Conservation (phyloP, 2,888 invertebrate species). For the Abrostola tripartita region DNA sequence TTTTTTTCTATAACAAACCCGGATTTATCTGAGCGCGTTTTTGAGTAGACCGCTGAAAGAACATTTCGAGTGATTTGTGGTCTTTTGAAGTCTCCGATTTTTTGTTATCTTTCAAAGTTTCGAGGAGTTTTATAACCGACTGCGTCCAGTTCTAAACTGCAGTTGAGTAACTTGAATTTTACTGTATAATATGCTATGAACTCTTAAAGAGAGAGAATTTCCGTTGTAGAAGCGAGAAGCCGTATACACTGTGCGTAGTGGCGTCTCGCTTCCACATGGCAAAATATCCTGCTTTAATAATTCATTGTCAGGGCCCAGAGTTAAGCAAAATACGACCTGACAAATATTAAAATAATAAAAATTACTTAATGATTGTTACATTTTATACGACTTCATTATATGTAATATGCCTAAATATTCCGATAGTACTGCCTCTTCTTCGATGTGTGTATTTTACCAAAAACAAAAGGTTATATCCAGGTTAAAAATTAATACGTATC, state of each 20-base stretch:
- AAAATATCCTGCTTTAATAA: too few relatives aligned
- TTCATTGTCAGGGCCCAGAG: too few relatives aligned
- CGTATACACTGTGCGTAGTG: too few relatives aligned
- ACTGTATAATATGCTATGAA: too few relatives aligned
- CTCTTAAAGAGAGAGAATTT: too few relatives aligned
- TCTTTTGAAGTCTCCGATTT: background rate
- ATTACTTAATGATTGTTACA: too few relatives aligned
- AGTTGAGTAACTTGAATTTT: too few relatives aligned
- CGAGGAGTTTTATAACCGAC: background rate
- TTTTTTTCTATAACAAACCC: slow-evolving; percentile 34
- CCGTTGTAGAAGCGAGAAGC: too few relatives aligned
- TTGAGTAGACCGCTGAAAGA: slow-evolving; percentile 23
- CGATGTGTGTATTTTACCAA: background rate
- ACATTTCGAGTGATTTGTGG: slow-evolving; percentile 31
- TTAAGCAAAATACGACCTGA: too few relatives aligned
- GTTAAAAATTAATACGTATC: slow-evolving; percentile 14
- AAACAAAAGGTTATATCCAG: slow-evolving; percentile 9
- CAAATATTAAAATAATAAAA: too few relatives aligned
- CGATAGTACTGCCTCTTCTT: background rate
- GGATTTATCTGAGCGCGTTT: slow-evolving; percentile 59
- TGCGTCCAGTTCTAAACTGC: background rate
- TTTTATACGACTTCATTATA: too few relatives aligned
- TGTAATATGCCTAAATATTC: background rate
- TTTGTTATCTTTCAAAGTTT: background rate
- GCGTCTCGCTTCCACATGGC: too few relatives aligned